These are phyloP conservation scores for Tachypleus tridentatus DNA, from an alignment of 1,140 invertebrate genomes.

Conservation along the genomic window DNA sequence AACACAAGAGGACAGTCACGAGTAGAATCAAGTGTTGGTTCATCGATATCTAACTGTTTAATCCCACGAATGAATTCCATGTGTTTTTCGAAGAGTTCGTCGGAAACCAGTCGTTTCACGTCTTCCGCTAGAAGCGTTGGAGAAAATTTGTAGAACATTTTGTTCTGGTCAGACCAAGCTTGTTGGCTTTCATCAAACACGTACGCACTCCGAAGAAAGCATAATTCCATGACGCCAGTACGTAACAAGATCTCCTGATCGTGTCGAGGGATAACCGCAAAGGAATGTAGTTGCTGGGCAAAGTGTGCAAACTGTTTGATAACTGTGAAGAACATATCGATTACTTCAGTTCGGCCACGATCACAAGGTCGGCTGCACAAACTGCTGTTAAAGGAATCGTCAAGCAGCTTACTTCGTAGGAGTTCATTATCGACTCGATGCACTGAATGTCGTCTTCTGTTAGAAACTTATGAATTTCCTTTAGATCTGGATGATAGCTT, in stretches of 20 bases:
- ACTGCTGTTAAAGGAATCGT: slow-evolving; percentile 16
- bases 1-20: slow-evolving; percentile 40
- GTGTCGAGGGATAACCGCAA: slow-evolving; percentile 32
- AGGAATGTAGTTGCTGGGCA: slow-evolving; percentile 29
- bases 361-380: background rate
- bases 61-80: slow-evolving; percentile 37
- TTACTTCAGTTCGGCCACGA: slow-evolving; percentile 21
- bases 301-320: slow-evolving; percentile 31
- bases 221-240: slow-evolving; percentile 40
- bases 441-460: slow-evolving; percentile 17
- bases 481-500: slow-evolving; percentile 17
- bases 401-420: slow-evolving; percentile 20
- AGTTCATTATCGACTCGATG: slow-evolving; percentile 20
- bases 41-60: slow-evolving; percentile 37
- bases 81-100: slow-evolving; percentile 39
- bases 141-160: slow-evolving; percentile 14
- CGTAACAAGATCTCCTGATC: slow-evolving; percentile 41
- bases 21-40: slow-evolving; percentile 39
- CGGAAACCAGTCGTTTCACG: slow-evolving; percentile 28
- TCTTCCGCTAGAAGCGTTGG: slow-evolving; percentile 23
- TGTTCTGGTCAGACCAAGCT: slow-evolving; percentile 21
- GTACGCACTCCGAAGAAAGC: slow-evolving; percentile 37
- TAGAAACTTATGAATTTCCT: slow-evolving; percentile 18
- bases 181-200: slow-evolving; percentile 28
- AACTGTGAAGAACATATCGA: slow-evolving; percentile 31